Evolutionary conservation across 2,113 vertebrate genomes (phyloP).

Genomic region (Cariama cristata): DNA sequence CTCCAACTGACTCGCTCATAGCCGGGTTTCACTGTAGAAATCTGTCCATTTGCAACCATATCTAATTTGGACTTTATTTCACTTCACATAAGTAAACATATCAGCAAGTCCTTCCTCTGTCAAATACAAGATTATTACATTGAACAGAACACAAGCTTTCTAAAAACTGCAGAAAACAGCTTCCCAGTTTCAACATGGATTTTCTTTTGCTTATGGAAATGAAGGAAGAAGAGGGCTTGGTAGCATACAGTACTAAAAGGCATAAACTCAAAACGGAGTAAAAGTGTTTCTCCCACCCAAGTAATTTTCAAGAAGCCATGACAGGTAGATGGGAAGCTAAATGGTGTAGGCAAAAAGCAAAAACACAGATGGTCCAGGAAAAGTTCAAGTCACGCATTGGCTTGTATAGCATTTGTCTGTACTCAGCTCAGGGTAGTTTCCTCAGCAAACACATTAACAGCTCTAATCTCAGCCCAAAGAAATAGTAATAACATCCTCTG

Average conservation of each 20-base stretch:
- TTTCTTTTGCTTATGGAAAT: conserved; percentile 33
- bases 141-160: neutral
- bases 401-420: neutral
- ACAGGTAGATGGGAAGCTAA: neutral
- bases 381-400: neutral
- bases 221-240: neutral
- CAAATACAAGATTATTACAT: neutral
- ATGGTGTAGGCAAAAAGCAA: neutral
- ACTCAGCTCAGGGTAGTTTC: neutral
- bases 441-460: neutral
- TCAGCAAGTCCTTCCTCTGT: neutral
- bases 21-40: neutral
- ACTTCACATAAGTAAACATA: neutral
- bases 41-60: neutral
- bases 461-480: neutral
- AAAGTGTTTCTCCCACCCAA: neutral
- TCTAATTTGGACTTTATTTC: neutral
- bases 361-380: neutral
- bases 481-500: neutral
- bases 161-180: conserved; percentile 10
- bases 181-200: conserved; percentile 31
- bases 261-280: neutral
- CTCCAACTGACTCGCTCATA: neutral
- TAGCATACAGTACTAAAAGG: neutral
- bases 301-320: neutral